Evolutionary conservation across 2,888 invertebrate genomes (phyloP).

Genomic region (Phlogophora meticulosa): DNA sequence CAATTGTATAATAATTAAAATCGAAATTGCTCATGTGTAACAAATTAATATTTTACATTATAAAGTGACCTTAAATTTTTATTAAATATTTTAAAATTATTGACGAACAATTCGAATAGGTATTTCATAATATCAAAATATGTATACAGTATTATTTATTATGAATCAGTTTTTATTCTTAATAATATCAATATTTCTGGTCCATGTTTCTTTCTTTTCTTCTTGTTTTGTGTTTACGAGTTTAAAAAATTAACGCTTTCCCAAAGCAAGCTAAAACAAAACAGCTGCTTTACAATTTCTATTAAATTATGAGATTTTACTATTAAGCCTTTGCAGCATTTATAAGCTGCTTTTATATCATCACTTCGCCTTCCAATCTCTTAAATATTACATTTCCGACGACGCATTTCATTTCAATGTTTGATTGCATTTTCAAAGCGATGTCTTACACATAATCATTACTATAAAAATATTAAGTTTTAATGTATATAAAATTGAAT

Average conservation of each 20-base stretch:
- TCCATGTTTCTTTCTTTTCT: constrained; percentile 26
- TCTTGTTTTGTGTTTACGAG: constrained; percentile 51
- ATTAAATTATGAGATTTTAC: constrained; percentile 46
- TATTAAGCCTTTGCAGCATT: constrained; percentile 51
- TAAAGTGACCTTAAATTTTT: constrained; percentile 76
- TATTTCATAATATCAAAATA: constrained; percentile 47
- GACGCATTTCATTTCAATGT: constrained; percentile 74
- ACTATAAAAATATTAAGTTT: constrained; percentile 70
- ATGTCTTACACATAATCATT: constrained; percentile 65
- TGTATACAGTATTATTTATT: constrained; percentile 65
- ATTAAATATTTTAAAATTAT: constrained; percentile 56
- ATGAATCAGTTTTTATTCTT: constrained; percentile 33
- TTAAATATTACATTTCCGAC: constrained; percentile 72
- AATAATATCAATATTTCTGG: constrained; percentile 8
- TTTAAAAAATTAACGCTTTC: constrained; percentile 54
- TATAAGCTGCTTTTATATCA: constrained; percentile 43
- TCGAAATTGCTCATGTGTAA: constrained; percentile 74
- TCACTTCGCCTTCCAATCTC: constrained; percentile 54
- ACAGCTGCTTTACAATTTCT: constrained; percentile 30
- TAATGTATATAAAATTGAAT: constrained; percentile 86
- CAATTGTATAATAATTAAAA: constrained; percentile 55
- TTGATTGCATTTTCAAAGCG: constrained; percentile 73
- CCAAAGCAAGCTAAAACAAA: constrained; percentile 39
- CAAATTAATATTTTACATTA: constrained; percentile 56
- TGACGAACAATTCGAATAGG: constrained; percentile 54